phyloP scores from a whole-genome alignment of 2,113 vertebrate genomes.

The Sinocyclocheilus rhinocerous region DNA sequence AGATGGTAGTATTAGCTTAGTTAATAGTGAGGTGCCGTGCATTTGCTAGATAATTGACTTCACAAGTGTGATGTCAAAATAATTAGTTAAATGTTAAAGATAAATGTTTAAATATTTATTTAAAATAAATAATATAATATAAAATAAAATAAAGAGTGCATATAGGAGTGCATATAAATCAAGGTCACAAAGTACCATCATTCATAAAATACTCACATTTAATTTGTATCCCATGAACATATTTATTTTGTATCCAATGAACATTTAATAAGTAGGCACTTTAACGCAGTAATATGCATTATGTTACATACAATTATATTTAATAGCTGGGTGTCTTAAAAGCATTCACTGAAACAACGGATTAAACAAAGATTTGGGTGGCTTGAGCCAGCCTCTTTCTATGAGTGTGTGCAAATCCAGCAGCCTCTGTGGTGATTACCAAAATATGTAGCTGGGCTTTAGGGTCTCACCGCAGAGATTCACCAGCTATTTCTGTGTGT shows the following conservation, averaged over 20 bases:
- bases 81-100: neutral
- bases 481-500: slow-evolving; percentile 51
- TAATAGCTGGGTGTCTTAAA: slow-evolving; percentile 49
- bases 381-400: slow-evolving; percentile 50
- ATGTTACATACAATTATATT: slow-evolving; percentile 45
- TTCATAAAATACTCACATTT: neutral
- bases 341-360: slow-evolving; percentile 58
- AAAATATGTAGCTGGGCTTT: slow-evolving; percentile 57
- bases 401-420: slow-evolving; percentile 61
- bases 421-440: slow-evolving; percentile 54
- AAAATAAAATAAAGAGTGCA: neutral
- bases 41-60: neutral
- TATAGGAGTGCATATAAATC: slow-evolving; percentile 27
- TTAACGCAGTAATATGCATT: slow-evolving; percentile 49
- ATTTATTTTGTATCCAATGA: slow-evolving; percentile 8
- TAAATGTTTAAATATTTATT: neutral
- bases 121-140: neutral
- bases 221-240: neutral
- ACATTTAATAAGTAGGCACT: slow-evolving; percentile 50
- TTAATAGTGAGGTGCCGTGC: neutral
- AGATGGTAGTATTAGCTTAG: slow-evolving; percentile 52
- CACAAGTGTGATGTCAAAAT: neutral
- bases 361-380: slow-evolving; percentile 61
- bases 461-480: slow-evolving; percentile 48
- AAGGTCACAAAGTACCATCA: neutral